Base-by-base conservation (phyloP, 2,888 invertebrate genomes). In the Synergus itoensis region DNA sequence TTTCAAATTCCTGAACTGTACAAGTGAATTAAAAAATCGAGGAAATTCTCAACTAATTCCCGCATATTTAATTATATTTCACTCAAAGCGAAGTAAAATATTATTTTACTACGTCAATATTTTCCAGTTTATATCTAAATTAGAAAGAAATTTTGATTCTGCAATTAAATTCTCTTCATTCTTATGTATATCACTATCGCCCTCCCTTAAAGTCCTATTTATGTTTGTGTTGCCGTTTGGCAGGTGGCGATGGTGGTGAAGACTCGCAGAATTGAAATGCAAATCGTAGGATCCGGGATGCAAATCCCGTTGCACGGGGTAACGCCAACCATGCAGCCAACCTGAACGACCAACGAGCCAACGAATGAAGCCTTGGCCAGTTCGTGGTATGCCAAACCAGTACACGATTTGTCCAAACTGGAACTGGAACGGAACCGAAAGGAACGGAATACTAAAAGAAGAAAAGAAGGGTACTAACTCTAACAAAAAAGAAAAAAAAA, bases 181-280 rank as follows among this genome's bases (percentile, higher is more conserved):
- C 45, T 69, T 48, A 9, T 45, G 62, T 62, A 62, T 41, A n/a
- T 65, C 43, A 28, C 28, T 69, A 14, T 69, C 16, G 28, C n/a
- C 69, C 76, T 83, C 78, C 77, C 79, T 82, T 81, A 80, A 78
- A 78, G 78, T 88, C 88, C 87, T 90, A 90, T 91, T 90, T 91
- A 91, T 89, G 89, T 91, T 90, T 90, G 89, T 88, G 89, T 89
- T 87, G 86, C 85, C 89, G 90, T 90, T 91, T 91, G 90, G 90
- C 90, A 90, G 87, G 77, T 83, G 81, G 84, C 83, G 85, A 84
- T 83, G 83, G 88, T 86, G 86, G 87, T 87, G 88, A 88, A 89
- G 88, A 88, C 89, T 88, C 87, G 89, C 84, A 89, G 89, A 92
- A 92, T 91, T 91, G 92, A 92, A 92, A 92, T 92, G 92, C 92